Conservation (phyloP, 2,113 vertebrate genomes). For the Plestiodon gilberti region DNA sequence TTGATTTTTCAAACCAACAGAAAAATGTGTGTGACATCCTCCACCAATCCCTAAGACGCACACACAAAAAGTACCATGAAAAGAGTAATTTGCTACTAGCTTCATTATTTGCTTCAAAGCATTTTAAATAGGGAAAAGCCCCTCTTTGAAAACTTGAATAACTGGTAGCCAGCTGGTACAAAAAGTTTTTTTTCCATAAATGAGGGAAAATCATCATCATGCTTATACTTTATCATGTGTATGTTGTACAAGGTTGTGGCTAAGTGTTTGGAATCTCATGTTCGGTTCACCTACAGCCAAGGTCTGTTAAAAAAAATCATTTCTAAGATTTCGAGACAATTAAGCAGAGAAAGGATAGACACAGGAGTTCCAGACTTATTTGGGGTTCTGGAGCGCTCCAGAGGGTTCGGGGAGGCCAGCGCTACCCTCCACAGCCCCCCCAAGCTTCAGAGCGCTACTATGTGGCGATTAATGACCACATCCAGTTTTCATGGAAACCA, state of each 20-base stretch:
- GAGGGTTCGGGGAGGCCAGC: too few relatives aligned
- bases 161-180: not conserved
- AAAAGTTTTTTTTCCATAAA: slow-evolving; percentile 7
- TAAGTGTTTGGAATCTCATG: not conserved
- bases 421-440: too few relatives aligned
- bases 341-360: not conserved
- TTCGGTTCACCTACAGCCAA: slow-evolving; percentile 1
- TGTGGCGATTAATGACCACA: too few relatives aligned
- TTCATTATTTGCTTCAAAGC: not conserved
- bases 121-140: not conserved
- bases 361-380: not conserved
- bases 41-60: not conserved
- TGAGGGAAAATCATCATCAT: too few relatives aligned
- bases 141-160: not conserved
- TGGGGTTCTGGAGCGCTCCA: too few relatives aligned
- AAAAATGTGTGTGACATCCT: not conserved
- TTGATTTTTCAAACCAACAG: not conserved
- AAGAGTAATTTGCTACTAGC: not conserved
- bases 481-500: too few relatives aligned
- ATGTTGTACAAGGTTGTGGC: not conserved
- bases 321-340: not conserved
- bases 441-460: too few relatives aligned
- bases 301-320: not conserved
- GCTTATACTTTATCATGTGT: not conserved
- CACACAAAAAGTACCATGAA: not conserved